Conservation (phyloP, 2,113 vertebrate species). For the Bubo blakistoni region DNA sequence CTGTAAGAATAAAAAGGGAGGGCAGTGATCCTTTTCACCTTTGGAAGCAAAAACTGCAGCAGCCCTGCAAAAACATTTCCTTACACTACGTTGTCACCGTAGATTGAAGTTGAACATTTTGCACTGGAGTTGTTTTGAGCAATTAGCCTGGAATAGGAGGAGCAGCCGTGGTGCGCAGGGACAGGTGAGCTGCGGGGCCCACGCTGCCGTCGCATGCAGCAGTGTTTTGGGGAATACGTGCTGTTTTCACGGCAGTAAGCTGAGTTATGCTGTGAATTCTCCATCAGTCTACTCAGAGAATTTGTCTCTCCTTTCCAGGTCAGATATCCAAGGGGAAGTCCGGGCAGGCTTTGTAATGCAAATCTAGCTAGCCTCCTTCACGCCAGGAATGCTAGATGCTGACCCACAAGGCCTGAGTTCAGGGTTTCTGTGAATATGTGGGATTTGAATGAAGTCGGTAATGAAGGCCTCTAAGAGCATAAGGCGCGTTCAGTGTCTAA, state of each 20-base stretch:
- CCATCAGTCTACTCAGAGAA: background rate
- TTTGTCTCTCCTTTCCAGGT: slow-evolving; percentile 42
- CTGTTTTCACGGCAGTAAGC: background rate
- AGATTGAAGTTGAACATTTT: background rate
- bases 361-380: slow-evolving; percentile 26
- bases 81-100: background rate
- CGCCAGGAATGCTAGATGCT: slow-evolving; percentile 33
- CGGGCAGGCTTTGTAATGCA: slow-evolving; percentile 48
- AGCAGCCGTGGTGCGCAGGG: background rate
- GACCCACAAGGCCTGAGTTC: slow-evolving; percentile 38
- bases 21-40: background rate
- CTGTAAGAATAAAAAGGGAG: background rate
- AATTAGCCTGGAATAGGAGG: background rate
- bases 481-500: background rate
- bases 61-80: background rate
- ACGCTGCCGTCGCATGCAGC: background rate
- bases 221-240: background rate
- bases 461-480: background rate
- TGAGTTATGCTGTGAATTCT: background rate
- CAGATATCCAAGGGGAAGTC: slow-evolving; percentile 22
- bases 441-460: background rate
- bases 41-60: background rate
- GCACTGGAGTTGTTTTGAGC: background rate
- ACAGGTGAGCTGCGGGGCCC: background rate
- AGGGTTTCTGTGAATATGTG: slow-evolving; percentile 46